These are phyloP conservation scores for Notodonta ziczac DNA, from an alignment of 2,888 invertebrate genomes.

Conservation along the genomic window DNA sequence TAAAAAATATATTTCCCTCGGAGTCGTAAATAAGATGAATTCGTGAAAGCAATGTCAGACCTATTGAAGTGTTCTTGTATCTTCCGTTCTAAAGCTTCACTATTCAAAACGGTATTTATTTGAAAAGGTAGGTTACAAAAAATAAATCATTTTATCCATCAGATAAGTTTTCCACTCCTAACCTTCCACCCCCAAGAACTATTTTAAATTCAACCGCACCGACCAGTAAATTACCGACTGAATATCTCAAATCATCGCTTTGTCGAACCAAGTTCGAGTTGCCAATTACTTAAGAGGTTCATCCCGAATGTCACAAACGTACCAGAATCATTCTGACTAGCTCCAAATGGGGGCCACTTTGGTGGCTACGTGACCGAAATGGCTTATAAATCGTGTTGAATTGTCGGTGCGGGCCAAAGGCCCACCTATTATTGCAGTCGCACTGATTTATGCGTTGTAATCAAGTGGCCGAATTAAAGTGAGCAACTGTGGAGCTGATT, in stretches of 20 bases:
- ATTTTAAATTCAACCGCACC: conserved; percentile 17
- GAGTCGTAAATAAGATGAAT: too few relatives aligned
- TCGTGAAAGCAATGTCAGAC: too few relatives aligned
- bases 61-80: too few relatives aligned
- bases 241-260: conserved; percentile 46
- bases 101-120: too few relatives aligned
- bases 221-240: conserved; percentile 39
- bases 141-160: background rate
- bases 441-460: conserved; percentile 60
- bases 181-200: background rate
- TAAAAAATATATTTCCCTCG: too few relatives aligned
- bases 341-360: conserved; percentile 71
- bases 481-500: conserved; percentile 35
- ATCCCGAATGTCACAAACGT: conserved; percentile 59
- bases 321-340: conserved; percentile 63
- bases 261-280: conserved; percentile 52
- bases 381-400: conserved; percentile 70
- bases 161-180: background rate
- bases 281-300: conserved; percentile 70
- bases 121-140: too few relatives aligned
- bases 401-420: conserved; percentile 50
- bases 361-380: conserved; percentile 73
- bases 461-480: conserved; percentile 53
- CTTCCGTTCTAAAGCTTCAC: too few relatives aligned
- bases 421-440: conserved; percentile 63